Percentiles rank a stretch among this genome's conserved stretches.
Conservation (phyloP, 2,797 vertebrate genomes). For the Helostoma temminkii region DNA sequence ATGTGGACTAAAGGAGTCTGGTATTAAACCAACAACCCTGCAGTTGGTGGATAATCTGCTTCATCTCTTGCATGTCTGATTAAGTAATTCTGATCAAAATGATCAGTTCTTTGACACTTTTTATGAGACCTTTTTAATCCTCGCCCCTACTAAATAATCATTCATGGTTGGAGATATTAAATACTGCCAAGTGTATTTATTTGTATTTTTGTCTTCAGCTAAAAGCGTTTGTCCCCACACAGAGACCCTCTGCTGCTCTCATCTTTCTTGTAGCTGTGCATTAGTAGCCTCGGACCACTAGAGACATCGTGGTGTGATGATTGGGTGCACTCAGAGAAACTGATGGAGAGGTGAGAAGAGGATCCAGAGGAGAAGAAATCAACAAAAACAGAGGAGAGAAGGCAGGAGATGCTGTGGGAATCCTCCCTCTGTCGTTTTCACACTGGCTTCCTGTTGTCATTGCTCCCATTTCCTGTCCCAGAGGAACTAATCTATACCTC, state of each 20-base stretch:
- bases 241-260: constrained; percentile 4
- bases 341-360: constrained; percentile 50
- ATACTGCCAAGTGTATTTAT: neutral
- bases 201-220: neutral
- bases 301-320: constrained; percentile 36
- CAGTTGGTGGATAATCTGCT: no score
- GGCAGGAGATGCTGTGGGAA: constrained; percentile 60
- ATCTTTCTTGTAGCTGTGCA: constrained; percentile 32
- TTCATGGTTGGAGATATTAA: neutral
- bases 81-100: no score
- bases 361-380: constrained; percentile 35
- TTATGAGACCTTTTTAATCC: neutral
- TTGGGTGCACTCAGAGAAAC: constrained; percentile 26
- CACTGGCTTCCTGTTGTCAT: constrained; percentile 71
- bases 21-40: no score
- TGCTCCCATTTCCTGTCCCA: constrained; percentile 71
- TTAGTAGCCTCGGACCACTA: constrained; percentile 15
- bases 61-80: no score
- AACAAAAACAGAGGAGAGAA: constrained; percentile 33
- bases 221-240: neutral
- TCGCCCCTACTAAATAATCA: neutral
- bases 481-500: constrained; percentile 51
- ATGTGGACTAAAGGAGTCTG: no score
- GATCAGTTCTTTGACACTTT: neutral
- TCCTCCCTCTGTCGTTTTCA: constrained; percentile 62